Evolutionary conservation across 2,797 vertebrate genomes (phyloP).

Genomic region (Coluber constrictor): DNA sequence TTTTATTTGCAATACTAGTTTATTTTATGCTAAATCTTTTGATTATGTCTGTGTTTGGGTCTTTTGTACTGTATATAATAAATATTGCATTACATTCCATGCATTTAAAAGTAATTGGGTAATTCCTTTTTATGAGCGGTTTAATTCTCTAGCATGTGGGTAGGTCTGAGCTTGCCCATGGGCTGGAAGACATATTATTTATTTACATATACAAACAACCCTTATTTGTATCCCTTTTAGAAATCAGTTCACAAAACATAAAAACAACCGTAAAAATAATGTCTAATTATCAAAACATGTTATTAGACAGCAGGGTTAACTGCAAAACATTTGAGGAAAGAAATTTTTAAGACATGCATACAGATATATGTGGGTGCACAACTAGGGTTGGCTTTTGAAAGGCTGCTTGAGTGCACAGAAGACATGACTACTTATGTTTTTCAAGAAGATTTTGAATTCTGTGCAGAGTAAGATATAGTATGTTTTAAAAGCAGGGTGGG

Average conservation of each 20-base stretch:
- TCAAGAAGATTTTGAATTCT: neutral
- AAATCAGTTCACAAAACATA: neutral
- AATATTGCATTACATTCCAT: neutral
- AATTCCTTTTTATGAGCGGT: neutral
- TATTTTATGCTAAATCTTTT: neutral
- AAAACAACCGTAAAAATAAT: neutral
- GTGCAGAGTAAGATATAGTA: rapidly evolving
- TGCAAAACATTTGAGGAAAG: neutral
- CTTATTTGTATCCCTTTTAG: neutral
- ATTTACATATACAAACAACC: neutral
- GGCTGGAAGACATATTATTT: neutral
- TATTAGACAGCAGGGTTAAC: neutral
- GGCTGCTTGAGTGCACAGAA: neutral
- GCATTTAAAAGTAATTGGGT: neutral
- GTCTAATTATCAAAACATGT: neutral
- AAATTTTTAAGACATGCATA: neutral
- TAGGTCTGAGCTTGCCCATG: neutral
- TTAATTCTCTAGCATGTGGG: neutral
- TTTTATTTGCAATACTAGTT: neutral
- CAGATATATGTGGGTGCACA: neutral
- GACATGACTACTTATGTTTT: neutral
- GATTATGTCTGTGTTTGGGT: neutral
- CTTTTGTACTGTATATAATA: neutral
- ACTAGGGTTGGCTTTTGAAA: neutral
- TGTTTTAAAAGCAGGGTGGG: neutral